These are phyloP conservation scores for Chaetoderma sp. DNA, from an alignment of 2,888 invertebrate genomes.

Conservation along the genomic window DNA sequence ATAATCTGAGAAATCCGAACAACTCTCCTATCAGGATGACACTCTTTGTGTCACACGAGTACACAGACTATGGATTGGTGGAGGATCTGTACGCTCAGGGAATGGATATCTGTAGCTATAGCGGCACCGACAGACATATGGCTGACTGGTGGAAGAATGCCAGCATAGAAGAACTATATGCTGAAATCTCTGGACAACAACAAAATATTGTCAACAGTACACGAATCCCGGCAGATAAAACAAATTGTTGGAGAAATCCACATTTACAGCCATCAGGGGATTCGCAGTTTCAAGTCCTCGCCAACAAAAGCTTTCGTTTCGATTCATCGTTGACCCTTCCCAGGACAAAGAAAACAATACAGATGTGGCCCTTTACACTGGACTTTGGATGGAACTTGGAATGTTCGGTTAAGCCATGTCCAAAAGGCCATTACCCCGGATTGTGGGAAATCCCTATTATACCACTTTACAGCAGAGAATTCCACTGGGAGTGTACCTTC, in stretches of 20 bases:
- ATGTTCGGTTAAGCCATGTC: conserved; percentile 43
- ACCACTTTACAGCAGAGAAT: background rate
- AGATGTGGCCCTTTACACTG: conserved; percentile 94
- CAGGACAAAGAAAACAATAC: conserved; percentile 74
- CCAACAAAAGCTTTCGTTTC: conserved; percentile 44
- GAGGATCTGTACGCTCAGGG: conserved; percentile 89
- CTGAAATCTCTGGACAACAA: conserved; percentile 48
- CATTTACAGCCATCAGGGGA: conserved; percentile 50
- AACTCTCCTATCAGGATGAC: conserved; percentile 84
- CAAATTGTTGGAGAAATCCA: conserved; percentile 51
- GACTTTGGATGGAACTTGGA: conserved; percentile 74
- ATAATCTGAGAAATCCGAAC: conserved; percentile 74
- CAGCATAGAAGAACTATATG: conserved; percentile 39
- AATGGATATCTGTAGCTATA: conserved; percentile 89
- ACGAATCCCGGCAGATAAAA: conserved; percentile 43
- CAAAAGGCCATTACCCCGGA: conserved; percentile 68
- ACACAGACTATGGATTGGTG: conserved; percentile 98
- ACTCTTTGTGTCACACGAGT: conserved; percentile 98
- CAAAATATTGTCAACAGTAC: conserved; percentile 42
- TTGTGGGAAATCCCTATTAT: conserved; percentile 78
- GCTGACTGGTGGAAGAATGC: conserved; percentile 80
- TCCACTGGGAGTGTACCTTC: conserved; percentile 32
- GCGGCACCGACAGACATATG: conserved; percentile 80
- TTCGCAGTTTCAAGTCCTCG: conserved; percentile 43
- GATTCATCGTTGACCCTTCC: conserved; percentile 48